Evolutionary conservation across 2,113 vertebrate species (phyloP), one percentile per base, ranked within the genome.

Genomic region (Setophaga coronata): DNA sequence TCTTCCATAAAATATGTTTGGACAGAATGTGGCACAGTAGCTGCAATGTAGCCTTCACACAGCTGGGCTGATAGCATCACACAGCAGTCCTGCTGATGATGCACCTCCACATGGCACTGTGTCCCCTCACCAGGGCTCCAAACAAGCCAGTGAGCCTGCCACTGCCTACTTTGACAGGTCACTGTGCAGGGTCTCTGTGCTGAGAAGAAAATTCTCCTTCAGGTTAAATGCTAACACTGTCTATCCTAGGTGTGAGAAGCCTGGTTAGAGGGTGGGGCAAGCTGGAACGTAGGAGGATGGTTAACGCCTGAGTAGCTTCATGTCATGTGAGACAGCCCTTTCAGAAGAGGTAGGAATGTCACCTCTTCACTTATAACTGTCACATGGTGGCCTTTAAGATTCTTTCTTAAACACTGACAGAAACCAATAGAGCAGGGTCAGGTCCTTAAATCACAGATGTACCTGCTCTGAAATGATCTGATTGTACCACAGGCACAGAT

Each of bases 61-160:
- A 36, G 26, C 62, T 38, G 40, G 38, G 24, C 29, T 57, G 69
- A 54, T 1, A 42, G 42, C 29, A 50, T 9, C 0, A 0, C 69
- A 36, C 18, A 23, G 34, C 29, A 65, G 20, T 25, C 9, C 36
- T 25, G 20, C 7, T 8, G 2, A 5, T 14, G 47, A 15, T 14
- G 51, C 19, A 21, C 24, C 54, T 85, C 70, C 50, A 31, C 51
- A 2, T 14, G n/a, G 33, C 34, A 51, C 23, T 24, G 10, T 13
- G 19, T 2, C 21, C 14, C 33, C 38, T 67, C 29, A 48, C 13
- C 42, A 50, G 23, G 17, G 36, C 47, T 71, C 38, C 58, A 47
- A 25, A 56, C 23, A 69, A n/a, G 34, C 65, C 11, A 28, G 8
- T 10, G 29, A 48, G 9, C 31, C 65, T 76, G 50, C 17, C 45